Percentiles rank a stretch among this genome's conserved stretches.
Conservation (phyloP, 2,797 vertebrate genomes). For the Anguilla anguilla region DNA sequence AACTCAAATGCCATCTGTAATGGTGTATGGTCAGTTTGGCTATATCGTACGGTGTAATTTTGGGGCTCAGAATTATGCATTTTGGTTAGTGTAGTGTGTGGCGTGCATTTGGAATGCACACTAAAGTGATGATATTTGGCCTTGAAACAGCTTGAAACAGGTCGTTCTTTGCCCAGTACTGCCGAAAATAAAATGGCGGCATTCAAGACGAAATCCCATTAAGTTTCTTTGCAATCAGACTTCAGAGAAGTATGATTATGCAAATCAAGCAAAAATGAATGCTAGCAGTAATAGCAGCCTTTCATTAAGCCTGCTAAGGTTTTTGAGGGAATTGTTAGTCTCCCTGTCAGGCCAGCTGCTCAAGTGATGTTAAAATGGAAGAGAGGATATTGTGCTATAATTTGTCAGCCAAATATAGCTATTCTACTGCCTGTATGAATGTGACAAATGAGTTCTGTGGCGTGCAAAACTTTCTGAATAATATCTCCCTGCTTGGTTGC, state of each 20-base stretch:
- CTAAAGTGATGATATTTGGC: background rate
- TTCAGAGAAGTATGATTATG: conserved; percentile 68
- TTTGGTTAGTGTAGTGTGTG: background rate
- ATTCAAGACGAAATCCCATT: conserved; percentile 26
- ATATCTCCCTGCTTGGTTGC: conserved; percentile 18
- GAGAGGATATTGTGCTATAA: conserved; percentile 31
- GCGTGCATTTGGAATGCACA: background rate
- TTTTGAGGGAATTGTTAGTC: conserved; percentile 24
- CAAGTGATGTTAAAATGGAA: conserved; percentile 28
- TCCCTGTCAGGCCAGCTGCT: conserved; percentile 25
- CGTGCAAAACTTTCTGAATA: conserved; percentile 16
- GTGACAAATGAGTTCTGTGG: background rate
- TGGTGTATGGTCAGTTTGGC: background rate
- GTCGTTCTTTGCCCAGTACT: conserved; percentile 25
- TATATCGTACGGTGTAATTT: background rate
- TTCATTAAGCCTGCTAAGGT: conserved; percentile 46
- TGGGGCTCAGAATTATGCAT: background rate
- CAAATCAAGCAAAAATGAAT: conserved; percentile 77
- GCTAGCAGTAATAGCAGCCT: conserved; percentile 76
- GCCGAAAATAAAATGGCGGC: conserved; percentile 24
- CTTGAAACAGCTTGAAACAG: conserved; percentile 22
- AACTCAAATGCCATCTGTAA: background rate
- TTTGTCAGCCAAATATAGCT: conserved; percentile 22
- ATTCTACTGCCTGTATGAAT: background rate
- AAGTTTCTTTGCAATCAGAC: conserved; percentile 32